Base-by-base conservation (phyloP, 1,140 invertebrate genomes). In the Phymastichus coffea region DNA sequence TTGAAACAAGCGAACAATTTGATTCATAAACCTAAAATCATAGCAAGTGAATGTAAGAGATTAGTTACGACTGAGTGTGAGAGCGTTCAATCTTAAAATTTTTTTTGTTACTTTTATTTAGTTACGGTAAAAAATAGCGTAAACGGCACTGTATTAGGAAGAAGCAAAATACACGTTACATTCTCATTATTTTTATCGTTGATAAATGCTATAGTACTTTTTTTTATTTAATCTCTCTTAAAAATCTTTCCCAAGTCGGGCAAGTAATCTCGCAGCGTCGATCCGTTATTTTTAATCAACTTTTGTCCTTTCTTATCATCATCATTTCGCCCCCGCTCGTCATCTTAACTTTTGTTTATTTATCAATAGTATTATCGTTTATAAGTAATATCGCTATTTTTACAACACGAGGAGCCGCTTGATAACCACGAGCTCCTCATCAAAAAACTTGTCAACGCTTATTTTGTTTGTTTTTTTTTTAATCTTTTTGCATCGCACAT, bases 81-180 rank as follows among this genome's bases (percentile, higher is more conserved):
- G n/a, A n/a, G n/a, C n/a, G n/a, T n/a, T n/a, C n/a, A n/a, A n/a
- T n/a, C n/a, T n/a, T 71, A 30, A 17, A 52, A 48, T 52, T 35
- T 44, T 51, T 58, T 51, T 33, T 26, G 28, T 52, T 33, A 22
- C 17, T 38, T 48, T 40, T 22, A 35, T 25, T 49, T 47, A 73
- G 65, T 76, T 79, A 78, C 73, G 75, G 76, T 80, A 79, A 80
- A 80, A 80, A 79, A 80, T 80, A 80, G 76, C 77, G 70, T 79
- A 74, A 79, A 80, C 78, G 77, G 78, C 78, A 80, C 77, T 79
- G 76, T 77, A 79, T 79, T 79, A 80, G 76, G 77, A 80, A 79
- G 77, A 80, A 79, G 78, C 78, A 79, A 80, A 80, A 78, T 80
- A 80, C 75, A 76, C 66, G 68, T 77, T 77, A 77, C 73, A 74